Evolutionary conservation across 2,113 vertebrate species (phyloP), one percentile per base, ranked within the genome.

Genomic region (Canis aureus): DNA sequence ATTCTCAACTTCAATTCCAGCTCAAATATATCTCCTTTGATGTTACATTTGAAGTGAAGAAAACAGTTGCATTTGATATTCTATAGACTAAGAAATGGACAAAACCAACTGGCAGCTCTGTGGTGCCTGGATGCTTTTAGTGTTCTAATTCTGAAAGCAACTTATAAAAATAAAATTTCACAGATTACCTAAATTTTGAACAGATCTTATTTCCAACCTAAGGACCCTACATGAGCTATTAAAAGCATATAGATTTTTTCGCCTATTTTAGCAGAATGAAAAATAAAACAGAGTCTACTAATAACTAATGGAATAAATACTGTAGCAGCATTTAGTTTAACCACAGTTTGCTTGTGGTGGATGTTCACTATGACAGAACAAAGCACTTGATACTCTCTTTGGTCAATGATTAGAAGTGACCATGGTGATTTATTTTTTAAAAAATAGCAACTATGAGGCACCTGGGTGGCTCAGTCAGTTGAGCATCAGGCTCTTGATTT

Each of bases 91-190:
- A 97, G 22, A 95, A 92, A 91, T 22, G 25, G 29, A 73, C 64
- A 92, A 76, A 79, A 16, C 11, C 17, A 20, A 53, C 74, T 43
- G 27, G 11, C 32, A 12, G 9, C 22, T 82, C 38, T 67, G n/a
- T 66, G 16, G 20, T 74, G 2, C 51, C 27, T 81, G 19, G 32
- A 85, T 51, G 43, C 1, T 74, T 89, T 94, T 32, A 25, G 12
- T 79, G 8, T 64, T 92, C 49, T 79, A 89, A 82, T 91, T 96
- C 81, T 81, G 57, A 78, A 95, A 83, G 62, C 1, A 43, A 35
- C 64, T 91, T 80, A 74, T 64, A 87, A 43, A 95, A 97, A 60
- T 66, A 92, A 96, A 85, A 97, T 64, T 64, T 97, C 76, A 67
- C 53, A 73, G 25, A 27, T 80, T 83, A n/a, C 27, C 35, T 90